Percentiles rank a stretch among this genome's conserved stretches.
Evolutionary conservation across 2,797 vertebrate species (phyloP).

Genomic region (Calcarius lapponicus): DNA sequence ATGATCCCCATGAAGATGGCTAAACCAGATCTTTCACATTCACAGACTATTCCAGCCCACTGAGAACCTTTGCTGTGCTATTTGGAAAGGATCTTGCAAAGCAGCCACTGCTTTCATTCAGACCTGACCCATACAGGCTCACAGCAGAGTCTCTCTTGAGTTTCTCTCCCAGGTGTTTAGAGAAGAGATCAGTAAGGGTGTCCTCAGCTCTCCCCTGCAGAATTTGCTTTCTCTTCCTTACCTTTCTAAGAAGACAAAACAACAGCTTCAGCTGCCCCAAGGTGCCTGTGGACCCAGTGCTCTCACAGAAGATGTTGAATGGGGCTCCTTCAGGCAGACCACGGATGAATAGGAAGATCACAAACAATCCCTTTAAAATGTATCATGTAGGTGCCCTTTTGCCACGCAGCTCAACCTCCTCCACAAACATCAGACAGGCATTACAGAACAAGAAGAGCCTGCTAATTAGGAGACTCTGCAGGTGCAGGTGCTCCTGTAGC

Average conservation of each 20-base stretch:
- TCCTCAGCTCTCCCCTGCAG: neutral
- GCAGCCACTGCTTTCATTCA: neutral
- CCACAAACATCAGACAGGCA: neutral
- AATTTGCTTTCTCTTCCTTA: neutral
- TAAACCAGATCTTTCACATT: neutral
- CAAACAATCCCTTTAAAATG: neutral
- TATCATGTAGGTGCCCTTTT: neutral
- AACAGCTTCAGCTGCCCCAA: neutral
- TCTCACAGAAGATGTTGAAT: neutral
- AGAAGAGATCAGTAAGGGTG: neutral
- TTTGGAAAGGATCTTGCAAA: neutral
- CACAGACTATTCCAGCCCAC: neutral
- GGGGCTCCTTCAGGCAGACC: neutral
- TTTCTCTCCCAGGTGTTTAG: neutral
- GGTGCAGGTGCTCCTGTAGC: neutral
- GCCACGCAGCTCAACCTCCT: neutral
- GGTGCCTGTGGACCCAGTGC: neutral
- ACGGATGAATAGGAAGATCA: neutral
- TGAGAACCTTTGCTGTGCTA: neutral
- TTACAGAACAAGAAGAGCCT: neutral
- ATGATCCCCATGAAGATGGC: neutral
- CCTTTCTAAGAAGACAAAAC: neutral
- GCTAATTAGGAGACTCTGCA: neutral
- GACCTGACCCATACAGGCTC: neutral
- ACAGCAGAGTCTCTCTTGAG: neutral